Evolutionary conservation across 2,797 vertebrate species (phyloP), one percentile per base, ranked within the genome.

Genomic region (Euphonia xanthogaster): DNA sequence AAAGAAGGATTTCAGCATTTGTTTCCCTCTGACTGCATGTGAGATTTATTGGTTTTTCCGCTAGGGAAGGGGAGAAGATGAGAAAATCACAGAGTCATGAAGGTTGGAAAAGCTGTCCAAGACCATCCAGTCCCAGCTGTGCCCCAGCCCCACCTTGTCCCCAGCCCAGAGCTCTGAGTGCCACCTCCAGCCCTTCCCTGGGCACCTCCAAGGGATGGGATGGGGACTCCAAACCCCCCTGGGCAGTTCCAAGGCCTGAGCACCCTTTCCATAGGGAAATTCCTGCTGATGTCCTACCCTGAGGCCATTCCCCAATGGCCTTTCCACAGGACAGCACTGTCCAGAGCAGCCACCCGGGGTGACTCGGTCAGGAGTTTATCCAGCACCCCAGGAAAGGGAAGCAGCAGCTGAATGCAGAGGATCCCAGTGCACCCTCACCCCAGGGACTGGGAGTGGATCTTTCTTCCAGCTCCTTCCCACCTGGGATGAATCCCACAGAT

Each of bases 111-210:
- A 53, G 20, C 5, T 6, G 5, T 51, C 30, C 20, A 3, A 33
- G 39, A 0, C 6, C 50, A 30, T 19, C 1, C 4, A 63, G 25
- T 19, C 31, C 58, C 1, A 5, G 1, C 44, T 31, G 42, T 31
- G 42, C 24, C 21, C 1, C 0, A 25, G 30, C 1, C 20, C 60
- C 39, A 66, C 67, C 60, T 22, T 30, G 28, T 45, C 51, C 31
- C 37, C 58, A 65, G n/a, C 51, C 58, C 66, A 50, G 51, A 58
- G 75, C 37, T 0, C 67, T 44, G 1, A 72, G 51, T 39, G 58
- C 10, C 51, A 44, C 2, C 0, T 18, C 67, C 51, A 44, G 65
- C 0, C 3, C 2, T 33, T 31, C 66, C 57, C 1, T 37, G 44
- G 66, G 1, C 51, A 17, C 20, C 27, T 50, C 44, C 60, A 72